Base-by-base conservation (phyloP, 1,140 invertebrate species). In the Geopemphigus sp. region DNA sequence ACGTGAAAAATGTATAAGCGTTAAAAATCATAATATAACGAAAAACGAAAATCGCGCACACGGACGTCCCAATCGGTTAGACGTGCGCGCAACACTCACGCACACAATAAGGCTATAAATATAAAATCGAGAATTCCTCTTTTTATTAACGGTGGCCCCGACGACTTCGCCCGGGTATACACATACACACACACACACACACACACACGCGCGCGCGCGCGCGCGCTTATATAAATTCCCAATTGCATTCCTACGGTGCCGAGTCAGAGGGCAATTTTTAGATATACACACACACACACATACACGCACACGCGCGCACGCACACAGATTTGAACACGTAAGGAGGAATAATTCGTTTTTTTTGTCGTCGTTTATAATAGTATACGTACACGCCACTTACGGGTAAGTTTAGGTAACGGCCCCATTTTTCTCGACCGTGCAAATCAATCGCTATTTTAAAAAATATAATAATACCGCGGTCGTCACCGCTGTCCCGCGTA, bases 361-460 rank as follows among this genome's bases (percentile, higher is more conserved):
- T 8, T 5, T n/a, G 15, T 24, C 66, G 70, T 54, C 54, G 19
- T 22, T 56, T n/a, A 4, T 39, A 39, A 39, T 39, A 39, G 8
- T n/a, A 39, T 8, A 8, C 32, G 32, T 39, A 39, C 32, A 39
- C 32, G 32, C 32, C 32, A 4, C 32, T 39, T 26, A 61, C 11
- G 5, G n/a, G 5, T 26, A 50, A 54, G 50, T 15, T 11, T n/a
- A n/a, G n/a, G n/a, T n/a, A n/a, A n/a, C n/a, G n/a, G n/a, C 70
- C 47, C 26, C 14, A 50, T 73, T 56, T 56, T 73, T 56, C 70
- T 73, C 26, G 24, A 19, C 53, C 53, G 32, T 29, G 56, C 73
- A 76, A 76, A 76, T 76, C 73, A 59, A 76, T 76, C 59, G 73
- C 73, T 76, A 76, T 59, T n/a, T 39, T 68, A 47, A 24, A 45